A percentile compares a stretch with the other conserved stretches of the same genome.
These are phyloP conservation scores for Trinorchestia longiramus DNA, from an alignment of 1,140 invertebrate genomes.

Conservation along the genomic window DNA sequence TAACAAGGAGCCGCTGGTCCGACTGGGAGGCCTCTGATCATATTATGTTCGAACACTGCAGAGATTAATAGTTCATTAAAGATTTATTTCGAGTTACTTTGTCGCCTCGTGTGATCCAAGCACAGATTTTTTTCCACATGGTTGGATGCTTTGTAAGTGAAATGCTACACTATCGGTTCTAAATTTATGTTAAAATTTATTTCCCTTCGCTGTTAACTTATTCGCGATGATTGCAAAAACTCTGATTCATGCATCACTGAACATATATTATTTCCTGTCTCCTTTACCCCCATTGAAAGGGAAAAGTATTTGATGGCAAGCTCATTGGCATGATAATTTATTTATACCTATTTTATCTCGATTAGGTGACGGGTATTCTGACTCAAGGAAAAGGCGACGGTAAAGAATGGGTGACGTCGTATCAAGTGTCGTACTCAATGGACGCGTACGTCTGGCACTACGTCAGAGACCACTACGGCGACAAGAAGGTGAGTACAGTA, in stretches of 20 bases:
- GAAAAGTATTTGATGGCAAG: background rate
- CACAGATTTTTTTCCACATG: background rate
- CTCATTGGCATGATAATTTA: background rate
- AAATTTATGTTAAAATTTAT: background rate
- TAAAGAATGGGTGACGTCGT: conserved; percentile 73
- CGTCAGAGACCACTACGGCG: conserved; percentile 72
- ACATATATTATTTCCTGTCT: background rate
- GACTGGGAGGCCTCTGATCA: too few species aligned
- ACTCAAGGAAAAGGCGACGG: conserved; percentile 74
- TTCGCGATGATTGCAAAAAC: background rate
- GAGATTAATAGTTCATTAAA: background rate
- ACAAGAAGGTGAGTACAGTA: conserved; percentile 71
- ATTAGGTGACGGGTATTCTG: conserved; percentile 73
- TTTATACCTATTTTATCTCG: conserved; percentile 57
- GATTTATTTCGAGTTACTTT: background rate
- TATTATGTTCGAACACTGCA: too few species aligned
- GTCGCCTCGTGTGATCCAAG: background rate
- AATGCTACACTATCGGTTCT: background rate
- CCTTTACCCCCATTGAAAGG: background rate
- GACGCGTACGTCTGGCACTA: conserved; percentile 74
- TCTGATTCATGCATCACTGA: background rate
- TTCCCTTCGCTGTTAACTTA: background rate
- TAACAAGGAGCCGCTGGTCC: too few species aligned
- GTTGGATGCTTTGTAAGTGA: background rate
- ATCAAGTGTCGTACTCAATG: conserved; percentile 73